These are phyloP conservation scores for Ectropis grisescens DNA, from an alignment of 1,140 invertebrate genomes.

Conservation along the genomic window DNA sequence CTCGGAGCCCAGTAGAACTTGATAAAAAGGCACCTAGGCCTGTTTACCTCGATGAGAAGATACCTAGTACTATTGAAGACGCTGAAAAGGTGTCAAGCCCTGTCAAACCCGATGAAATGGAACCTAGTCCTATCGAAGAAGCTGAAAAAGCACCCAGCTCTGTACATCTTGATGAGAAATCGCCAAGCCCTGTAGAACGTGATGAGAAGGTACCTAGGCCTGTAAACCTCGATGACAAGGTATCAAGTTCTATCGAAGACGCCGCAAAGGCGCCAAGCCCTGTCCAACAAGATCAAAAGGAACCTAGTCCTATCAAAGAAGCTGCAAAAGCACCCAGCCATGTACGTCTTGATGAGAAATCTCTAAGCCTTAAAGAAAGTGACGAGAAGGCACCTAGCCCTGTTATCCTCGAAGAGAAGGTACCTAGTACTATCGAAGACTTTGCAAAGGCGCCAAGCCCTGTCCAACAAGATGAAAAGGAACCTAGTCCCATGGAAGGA, in stretches of 20 bases:
- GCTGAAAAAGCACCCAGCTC: slow-evolving; percentile 1
- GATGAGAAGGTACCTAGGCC: slow-evolving; percentile 3
- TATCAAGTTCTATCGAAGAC: background rate
- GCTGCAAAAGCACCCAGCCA: background rate
- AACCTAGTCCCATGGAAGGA: background rate
- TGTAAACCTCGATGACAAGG: background rate
- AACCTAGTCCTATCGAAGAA: slow-evolving; percentile 1
- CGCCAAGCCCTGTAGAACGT: background rate
- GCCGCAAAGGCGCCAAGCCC: too few relatives aligned
- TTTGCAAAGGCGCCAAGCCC: background rate
- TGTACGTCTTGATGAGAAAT: background rate
- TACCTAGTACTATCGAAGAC: background rate
- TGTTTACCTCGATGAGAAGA: background rate
- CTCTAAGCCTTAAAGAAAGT: background rate
- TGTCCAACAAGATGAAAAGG: background rate
- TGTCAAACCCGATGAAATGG: slow-evolving; percentile 1
- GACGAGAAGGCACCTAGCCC: background rate
- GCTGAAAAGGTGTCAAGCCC: background rate
- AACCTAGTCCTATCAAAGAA: too few relatives aligned
- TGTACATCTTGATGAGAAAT: background rate
- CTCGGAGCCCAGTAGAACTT: slow-evolving; percentile 1
- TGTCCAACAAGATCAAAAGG: too few relatives aligned
- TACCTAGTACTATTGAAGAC: background rate
- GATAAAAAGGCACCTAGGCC: slow-evolving; percentile 2
- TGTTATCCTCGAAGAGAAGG: background rate